A percentile compares a stretch with the other conserved stretches of the same genome.
These are phyloP conservation scores for Arizona elegans DNA, from an alignment of 2,113 vertebrate species.

Conservation along the genomic window DNA sequence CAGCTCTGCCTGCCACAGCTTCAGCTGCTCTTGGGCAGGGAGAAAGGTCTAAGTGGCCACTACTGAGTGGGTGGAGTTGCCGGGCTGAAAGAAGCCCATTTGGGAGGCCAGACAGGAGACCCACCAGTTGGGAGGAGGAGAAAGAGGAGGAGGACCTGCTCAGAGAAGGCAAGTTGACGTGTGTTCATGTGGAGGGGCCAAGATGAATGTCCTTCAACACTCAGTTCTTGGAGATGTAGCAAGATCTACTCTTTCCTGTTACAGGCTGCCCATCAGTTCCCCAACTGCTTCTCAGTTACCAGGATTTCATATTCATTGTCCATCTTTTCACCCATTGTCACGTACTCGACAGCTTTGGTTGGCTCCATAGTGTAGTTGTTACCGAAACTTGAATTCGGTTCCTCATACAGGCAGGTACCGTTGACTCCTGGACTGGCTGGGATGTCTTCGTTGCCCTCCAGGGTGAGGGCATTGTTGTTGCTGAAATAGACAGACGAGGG, in stretches of 20 bases:
- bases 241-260: neutral
- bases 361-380: neutral
- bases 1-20: neutral
- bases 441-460: fast-evolving
- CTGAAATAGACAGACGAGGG: slow-evolving; percentile 18
- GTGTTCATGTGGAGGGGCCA: slow-evolving; percentile 14
- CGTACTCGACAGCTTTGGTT: fast-evolving
- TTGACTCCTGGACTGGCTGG: neutral
- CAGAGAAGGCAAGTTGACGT: slow-evolving; percentile 4
- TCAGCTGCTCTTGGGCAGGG: neutral
- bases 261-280: neutral
- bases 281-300: slow-evolving; percentile 38
- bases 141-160: neutral
- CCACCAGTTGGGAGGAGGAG: neutral
- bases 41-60: neutral
- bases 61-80: neutral
- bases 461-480: slow-evolving; percentile 3
- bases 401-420: neutral
- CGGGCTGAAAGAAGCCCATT: neutral
- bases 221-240: neutral
- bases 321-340: too few relatives aligned
- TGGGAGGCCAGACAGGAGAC: neutral
- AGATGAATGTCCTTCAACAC: neutral
- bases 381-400: neutral
- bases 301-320: slow-evolving; percentile 48